A percentile compares a stretch with the other conserved stretches of the same genome.
phyloP scores from a whole-genome alignment of 2,888 invertebrate species.

The Pyrgus malvae region DNA sequence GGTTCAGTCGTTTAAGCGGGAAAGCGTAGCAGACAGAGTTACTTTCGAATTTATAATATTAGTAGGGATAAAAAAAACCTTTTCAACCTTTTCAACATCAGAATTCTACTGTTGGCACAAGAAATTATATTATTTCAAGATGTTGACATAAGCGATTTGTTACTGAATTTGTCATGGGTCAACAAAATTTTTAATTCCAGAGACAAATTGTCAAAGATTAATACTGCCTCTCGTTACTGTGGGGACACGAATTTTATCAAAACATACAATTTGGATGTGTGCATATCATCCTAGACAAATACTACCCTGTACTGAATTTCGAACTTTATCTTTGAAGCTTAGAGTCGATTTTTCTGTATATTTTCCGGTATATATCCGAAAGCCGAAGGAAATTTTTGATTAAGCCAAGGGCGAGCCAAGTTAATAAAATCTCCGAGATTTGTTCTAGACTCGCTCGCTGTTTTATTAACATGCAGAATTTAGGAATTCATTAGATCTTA shows the following conservation, averaged over 20 bases:
- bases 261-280: conserved; percentile 18
- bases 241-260: conserved; percentile 20
- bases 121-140: no score
- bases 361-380: background rate
- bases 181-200: no score
- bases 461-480: conserved; percentile 21
- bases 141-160: no score
- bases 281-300: conserved; percentile 22
- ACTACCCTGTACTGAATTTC: background rate
- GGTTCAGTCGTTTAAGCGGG: no score
- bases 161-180: no score
- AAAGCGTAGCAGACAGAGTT: no score
- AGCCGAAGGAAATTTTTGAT: conserved; percentile 29
- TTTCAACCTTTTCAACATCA: no score
- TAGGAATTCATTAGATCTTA: conserved; percentile 7
- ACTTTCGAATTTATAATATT: no score
- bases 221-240: conserved; percentile 3
- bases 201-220: no score
- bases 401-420: conserved; percentile 22
- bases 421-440: conserved; percentile 24
- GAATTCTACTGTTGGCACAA: no score
- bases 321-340: background rate
- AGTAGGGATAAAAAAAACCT: no score
- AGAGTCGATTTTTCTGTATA: background rate
- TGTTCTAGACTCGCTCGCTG: conserved; percentile 6